Base-by-base conservation (phyloP, 2,888 invertebrate genomes). In the Asteroscopus sphinx region DNA sequence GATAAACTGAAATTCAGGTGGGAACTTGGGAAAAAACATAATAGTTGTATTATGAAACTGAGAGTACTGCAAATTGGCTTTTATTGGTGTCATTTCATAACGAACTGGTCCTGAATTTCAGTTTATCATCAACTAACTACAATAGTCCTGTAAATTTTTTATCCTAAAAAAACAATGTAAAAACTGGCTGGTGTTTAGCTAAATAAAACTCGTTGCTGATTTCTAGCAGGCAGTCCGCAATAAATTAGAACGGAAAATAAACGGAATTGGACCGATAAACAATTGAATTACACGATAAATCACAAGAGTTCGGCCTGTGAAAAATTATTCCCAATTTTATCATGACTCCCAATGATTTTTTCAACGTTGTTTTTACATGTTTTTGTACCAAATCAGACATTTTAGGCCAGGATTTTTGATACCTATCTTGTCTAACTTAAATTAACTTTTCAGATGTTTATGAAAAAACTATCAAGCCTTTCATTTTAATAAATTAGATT, bases 281-380 rank as follows among this genome's bases (percentile, higher is more conserved):
- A 79, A 73, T 79, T 69, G 66, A 65, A 73, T 75, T 73, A 73
- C 60, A 60, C 56, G 55, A 76, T 81, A 79, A 79, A 80, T 82
- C 72, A 79, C 46, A 54, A 58, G 56, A 56, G 42, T 65, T 56
- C 40, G 36, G 36, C 35, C 45, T 42, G 39, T 16, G 26, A 37
- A 57, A 65, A 49, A 68, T 59, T 64, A 42, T 52, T 68, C 36
- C 28, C 35, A 69, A 66, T 65, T 61, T 61, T 45, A 67, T 65
- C 57, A 30, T 46, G 54, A 56, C 21, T 37, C 53, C 15, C 32
- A 56, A 54, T 3, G 53, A 15, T 45, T 37, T 39, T 13, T n/a
- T n/a, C n/a, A 13, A 42, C 25, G 11, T 33, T 37, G 49, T 46
- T 61, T 54, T 35, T 7, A 54, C 17, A 13, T 21, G n/a, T 21